Evolutionary conservation across 2,113 vertebrate genomes (phyloP), one percentile per base, ranked within the genome.

Genomic region (Solea senegalensis): DNA sequence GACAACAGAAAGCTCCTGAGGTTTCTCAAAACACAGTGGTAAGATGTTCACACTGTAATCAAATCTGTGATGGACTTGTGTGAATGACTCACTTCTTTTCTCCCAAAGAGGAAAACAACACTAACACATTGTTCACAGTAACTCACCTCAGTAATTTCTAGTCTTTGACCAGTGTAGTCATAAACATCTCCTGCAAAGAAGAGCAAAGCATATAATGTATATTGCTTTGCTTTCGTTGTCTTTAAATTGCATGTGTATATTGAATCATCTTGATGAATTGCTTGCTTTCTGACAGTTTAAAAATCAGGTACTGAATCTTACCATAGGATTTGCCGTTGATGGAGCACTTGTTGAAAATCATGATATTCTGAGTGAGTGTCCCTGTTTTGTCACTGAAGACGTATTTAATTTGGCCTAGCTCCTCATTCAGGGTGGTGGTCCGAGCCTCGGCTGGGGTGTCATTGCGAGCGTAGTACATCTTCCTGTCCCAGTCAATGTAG

Each of bases 371-470:
- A 2, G 97, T 99, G 65, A 99, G 95, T 0, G 98, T 99, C 57
- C 98, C 97, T 0, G 98, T 99, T 85, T 99, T 99, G 92, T 99
- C 97, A 0, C 96, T 98, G 90, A 99, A 99, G 77, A 99, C 74
- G 51, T 98, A 99, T 65, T 96, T 95, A 89, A 99, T 98, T 79
- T 99, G 98, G 0, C 98, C 96, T 8, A 99, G 95, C 85, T 98
- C 98, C 84, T 99, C 97, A 0, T 97, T 99, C 76, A 99, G 95
- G 1, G 97, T 98, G 70, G 97, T 99, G 85, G 96, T 98, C 0
- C 94, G 95, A 7, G 96, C 97, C 86, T 95, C 94, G 6, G 98
- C 96, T 0, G 96, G 96, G 0, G 90, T 96, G 86, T 97, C 92
- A 0, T 82, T 95, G 12, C 49, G 80, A 0, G 90, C 55, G 14